Evolutionary conservation across 2,797 vertebrate genomes (phyloP), one percentile per base, ranked within the genome.

Genomic region (Mus spretus): DNA sequence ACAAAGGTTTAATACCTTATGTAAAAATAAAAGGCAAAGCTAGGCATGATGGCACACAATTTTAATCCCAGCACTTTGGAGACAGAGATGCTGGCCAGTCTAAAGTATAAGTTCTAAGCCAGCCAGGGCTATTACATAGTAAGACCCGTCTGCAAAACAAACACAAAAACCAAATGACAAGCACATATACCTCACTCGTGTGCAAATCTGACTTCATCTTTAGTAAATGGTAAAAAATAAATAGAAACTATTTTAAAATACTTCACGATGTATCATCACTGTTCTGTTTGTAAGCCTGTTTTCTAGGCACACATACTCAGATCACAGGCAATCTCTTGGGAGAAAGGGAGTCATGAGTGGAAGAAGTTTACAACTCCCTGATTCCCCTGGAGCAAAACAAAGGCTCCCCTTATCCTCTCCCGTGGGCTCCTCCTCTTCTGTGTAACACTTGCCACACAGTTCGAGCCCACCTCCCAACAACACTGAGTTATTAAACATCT

Each of bases 301-400:
- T 61, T 89, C 34, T n/a, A 65, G 31, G 63, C 40, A 57, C 19
- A 78, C 37, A 75, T 50, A 90, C 34, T 79, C 7, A 22, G 88
- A 28, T 34, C 13, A 63, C 4, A 5, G 47, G 22, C 44, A 79
- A 4, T 79, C 26, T 90, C 75, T 79, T 63, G 31, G 31, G 44
- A 61, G 88, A 63, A 61, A 47, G 57, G 28, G 40, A 24, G 2
- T 37, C 34, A 15, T n/a, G 14, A 17, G 31, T 79, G 14, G 59
- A 65, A 89, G 20, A n/a, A 9, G 37, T 59, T 31, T 75, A 31
- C 75, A 50, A 24, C n/a, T 26, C 40, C 37, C 75, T 53, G 44
- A 34, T 65, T 34, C 40, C 26, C 59, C 57, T 22, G 6, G 26
- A 92, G 83, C 31, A 93, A 93, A 92, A 22, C 81, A 79, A 95